Evolutionary conservation across 2,113 vertebrate genomes (phyloP).

Genomic region (Tenebrosternarchus preto): DNA sequence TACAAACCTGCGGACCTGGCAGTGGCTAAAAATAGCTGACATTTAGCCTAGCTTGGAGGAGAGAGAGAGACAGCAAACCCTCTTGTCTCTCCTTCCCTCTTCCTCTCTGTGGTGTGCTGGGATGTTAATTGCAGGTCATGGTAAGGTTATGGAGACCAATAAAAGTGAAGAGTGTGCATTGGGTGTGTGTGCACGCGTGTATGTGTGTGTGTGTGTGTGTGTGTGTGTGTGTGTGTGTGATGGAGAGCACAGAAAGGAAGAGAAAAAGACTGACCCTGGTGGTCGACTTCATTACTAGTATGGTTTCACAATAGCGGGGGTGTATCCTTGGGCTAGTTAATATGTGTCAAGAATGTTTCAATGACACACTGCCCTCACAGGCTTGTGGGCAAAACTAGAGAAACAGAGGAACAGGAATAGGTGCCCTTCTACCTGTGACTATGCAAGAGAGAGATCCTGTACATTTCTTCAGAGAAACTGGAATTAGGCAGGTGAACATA

Average conservation of each 20-base stretch:
- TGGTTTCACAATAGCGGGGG: constrained; percentile 5
- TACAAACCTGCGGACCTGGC: constrained; percentile 16
- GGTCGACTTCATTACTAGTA: not conserved
- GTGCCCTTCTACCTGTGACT: too few species aligned
- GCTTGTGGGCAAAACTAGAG: not conserved
- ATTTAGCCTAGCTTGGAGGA: constrained; percentile 41
- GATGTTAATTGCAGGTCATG: constrained; percentile 52
- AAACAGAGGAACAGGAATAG: too few species aligned
- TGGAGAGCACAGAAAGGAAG: not conserved
- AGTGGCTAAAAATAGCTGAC: constrained; percentile 48
- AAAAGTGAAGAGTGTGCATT: constrained; percentile 25
- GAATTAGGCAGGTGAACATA: too few species aligned
- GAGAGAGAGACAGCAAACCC: not conserved
- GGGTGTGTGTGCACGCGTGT: not conserved
- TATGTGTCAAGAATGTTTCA: not conserved
- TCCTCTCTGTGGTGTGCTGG: constrained; percentile 12
- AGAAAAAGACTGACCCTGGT: constrained; percentile 14
- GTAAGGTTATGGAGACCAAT: constrained; percentile 36
- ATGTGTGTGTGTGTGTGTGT: too few species aligned
- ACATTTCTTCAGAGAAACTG: too few species aligned
- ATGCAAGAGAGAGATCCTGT: not conserved
- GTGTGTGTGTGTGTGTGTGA: too few species aligned
- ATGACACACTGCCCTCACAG: not conserved
- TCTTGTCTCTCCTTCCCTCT: not conserved
- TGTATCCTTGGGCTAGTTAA: not conserved